Conservation (phyloP, 2,797 vertebrate genomes). For the Leptoclinus maculatus region DNA sequence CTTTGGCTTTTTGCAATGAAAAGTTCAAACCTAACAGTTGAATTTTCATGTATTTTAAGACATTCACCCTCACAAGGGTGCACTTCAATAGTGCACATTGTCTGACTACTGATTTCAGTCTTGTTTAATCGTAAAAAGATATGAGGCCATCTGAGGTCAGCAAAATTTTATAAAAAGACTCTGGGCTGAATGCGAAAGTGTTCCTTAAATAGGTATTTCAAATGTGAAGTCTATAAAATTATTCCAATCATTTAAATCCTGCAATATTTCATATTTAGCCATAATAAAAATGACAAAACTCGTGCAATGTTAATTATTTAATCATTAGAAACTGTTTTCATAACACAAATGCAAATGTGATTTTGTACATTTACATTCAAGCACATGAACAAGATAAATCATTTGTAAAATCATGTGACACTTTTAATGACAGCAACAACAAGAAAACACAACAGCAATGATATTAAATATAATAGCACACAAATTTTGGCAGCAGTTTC, state of each 20-base stretch:
- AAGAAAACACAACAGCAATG: neutral
- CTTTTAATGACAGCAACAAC: neutral
- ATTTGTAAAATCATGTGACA: neutral
- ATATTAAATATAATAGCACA: constrained; percentile 13
- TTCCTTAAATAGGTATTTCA: neutral
- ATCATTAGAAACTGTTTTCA: constrained; percentile 13
- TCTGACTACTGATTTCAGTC: neutral
- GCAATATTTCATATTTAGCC: neutral
- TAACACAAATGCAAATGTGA: constrained; percentile 8
- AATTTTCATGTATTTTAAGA: neutral
- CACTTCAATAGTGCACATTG: neutral
- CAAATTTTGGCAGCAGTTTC: constrained; percentile 36
- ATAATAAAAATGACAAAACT: neutral
- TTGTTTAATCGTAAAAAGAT: neutral
- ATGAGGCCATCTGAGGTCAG: fast-evolving
- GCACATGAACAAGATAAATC: neutral
- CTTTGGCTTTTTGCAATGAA: neutral
- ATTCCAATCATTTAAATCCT: neutral
- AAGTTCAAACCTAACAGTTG: neutral
- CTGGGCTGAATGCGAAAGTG: too few relatives aligned
- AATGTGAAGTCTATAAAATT: neutral
- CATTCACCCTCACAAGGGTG: neutral
- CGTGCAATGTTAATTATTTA: constrained; percentile 10
- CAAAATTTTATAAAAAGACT: neutral
- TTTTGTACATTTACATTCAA: constrained; percentile 6